A percentile compares a stretch with the other conserved stretches of the same genome.
These are phyloP conservation scores for Sebastiscus tertius DNA, from an alignment of 2,797 vertebrate genomes.

Conservation along the genomic window DNA sequence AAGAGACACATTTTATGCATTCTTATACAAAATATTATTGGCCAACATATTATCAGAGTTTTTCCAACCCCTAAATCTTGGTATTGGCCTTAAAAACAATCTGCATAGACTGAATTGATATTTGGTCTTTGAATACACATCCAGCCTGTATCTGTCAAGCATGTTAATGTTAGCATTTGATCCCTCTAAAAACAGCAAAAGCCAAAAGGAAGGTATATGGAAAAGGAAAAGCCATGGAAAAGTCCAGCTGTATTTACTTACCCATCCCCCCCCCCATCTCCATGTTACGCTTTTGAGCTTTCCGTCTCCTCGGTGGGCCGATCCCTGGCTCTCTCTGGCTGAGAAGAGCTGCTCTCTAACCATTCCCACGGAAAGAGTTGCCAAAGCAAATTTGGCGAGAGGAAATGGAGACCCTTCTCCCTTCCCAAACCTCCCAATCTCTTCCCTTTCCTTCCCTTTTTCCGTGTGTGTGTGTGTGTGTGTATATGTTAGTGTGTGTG, in stretches of 20 bases:
- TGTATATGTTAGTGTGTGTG: neutral
- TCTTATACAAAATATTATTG: neutral
- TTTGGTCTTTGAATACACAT: neutral
- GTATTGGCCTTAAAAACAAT: neutral
- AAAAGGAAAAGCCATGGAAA: slow-evolving; percentile 65
- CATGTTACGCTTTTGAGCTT: slow-evolving; percentile 43
- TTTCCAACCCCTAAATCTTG: neutral
- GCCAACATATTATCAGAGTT: neutral
- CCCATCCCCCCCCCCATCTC: slow-evolving; percentile 17
- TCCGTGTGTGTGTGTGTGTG: slow-evolving; percentile 28
- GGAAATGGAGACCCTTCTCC: slow-evolving; percentile 82
- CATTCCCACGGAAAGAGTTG: slow-evolving; percentile 85
- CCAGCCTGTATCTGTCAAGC: neutral
- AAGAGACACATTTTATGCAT: neutral
- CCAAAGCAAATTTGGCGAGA: slow-evolving; percentile 83
- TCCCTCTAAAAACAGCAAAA: slow-evolving; percentile 38
- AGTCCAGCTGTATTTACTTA: slow-evolving; percentile 77
- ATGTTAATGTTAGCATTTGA: slow-evolving; percentile 31
- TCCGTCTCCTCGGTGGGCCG: slow-evolving; percentile 44
- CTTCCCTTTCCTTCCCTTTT: slow-evolving; percentile 59
- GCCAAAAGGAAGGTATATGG: slow-evolving; percentile 33
- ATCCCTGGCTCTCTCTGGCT: slow-evolving; percentile 47
- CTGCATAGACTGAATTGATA: neutral
- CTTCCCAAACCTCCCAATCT: slow-evolving; percentile 60
- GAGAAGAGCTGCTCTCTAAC: slow-evolving; percentile 63